Conservation (phyloP, 2,797 vertebrate genomes). For the Takifugu ocellatus region DNA sequence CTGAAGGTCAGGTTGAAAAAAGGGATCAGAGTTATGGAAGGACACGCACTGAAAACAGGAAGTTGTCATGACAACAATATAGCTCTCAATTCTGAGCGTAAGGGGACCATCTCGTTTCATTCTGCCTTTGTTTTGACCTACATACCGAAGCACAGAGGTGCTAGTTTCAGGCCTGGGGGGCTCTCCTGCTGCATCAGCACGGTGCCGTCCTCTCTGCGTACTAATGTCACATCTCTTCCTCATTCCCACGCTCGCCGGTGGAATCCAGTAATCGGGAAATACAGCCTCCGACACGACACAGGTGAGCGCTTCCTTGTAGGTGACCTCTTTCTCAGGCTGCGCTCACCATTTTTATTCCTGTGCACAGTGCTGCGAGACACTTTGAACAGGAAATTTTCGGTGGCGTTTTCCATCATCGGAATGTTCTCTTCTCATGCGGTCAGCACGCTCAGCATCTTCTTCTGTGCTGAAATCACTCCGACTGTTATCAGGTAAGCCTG, state of each 20-base stretch:
- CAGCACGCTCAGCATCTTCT: constrained; percentile 95
- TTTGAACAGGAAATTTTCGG: constrained; percentile 93
- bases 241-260: constrained; percentile 4
- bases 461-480: constrained; percentile 95
- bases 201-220: no score
- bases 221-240: no score
- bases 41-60: background rate
- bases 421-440: constrained; percentile 98
- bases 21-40: background rate
- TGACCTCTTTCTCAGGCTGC: background rate
- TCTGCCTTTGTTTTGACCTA: constrained; percentile 36
- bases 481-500: constrained; percentile 91
- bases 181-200: constrained; percentile 6
- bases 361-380: constrained; percentile 84
- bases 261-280: constrained; percentile 77
- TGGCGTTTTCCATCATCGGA: constrained; percentile 93
- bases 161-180: constrained; percentile 36
- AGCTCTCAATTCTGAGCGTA: background rate
- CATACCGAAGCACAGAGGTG: constrained; percentile 29
- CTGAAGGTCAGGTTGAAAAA: background rate
- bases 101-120: constrained; percentile 1
- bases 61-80: background rate
- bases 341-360: constrained; percentile 11
- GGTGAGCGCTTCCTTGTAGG: constrained; percentile 50
- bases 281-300: constrained; percentile 77